A percentile compares a stretch with the other conserved stretches of the same genome.
These are phyloP conservation scores for Sebastolobus altivelis DNA, from an alignment of 2,797 vertebrate species.

Conservation along the genomic window DNA sequence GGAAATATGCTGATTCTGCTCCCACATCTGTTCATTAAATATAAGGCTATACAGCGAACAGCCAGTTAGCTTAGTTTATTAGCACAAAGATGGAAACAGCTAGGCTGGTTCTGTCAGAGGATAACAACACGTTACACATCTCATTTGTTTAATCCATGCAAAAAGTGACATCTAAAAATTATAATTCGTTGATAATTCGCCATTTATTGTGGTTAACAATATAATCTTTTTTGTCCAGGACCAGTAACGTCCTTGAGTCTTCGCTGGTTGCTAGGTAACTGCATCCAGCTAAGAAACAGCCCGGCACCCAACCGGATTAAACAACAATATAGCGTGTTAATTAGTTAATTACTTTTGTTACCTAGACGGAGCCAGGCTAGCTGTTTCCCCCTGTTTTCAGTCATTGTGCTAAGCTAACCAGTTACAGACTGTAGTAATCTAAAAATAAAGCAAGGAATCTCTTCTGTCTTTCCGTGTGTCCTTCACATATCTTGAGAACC, in stretches of 20 bases:
- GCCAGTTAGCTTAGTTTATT: not conserved
- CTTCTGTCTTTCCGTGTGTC: no score
- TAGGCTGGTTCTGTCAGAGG: not conserved
- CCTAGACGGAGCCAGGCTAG: not conserved
- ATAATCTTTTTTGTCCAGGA: no score
- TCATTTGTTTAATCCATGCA: not conserved
- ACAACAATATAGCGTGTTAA: not conserved
- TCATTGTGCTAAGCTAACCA: slow-evolving; percentile 1
- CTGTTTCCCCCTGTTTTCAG: not conserved
- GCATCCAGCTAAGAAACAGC: no score
- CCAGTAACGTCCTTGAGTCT: no score
- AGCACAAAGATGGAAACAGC: not conserved
- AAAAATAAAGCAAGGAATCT: no score
- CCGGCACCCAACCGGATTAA: not conserved
- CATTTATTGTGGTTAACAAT: not conserved
- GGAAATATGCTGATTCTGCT: not conserved
- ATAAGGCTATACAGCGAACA: not conserved
- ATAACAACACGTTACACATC: not conserved
- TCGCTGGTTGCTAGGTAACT: not conserved
- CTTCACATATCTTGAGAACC: no score
- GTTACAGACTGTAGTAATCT: not conserved
- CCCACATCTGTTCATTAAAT: not conserved
- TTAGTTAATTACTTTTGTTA: not conserved
- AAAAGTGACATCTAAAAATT: not conserved
- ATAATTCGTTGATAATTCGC: not conserved